A percentile compares a stretch with the other conserved stretches of the same genome.
phyloP scores from a whole-genome alignment of 2,113 vertebrate genomes.

The Rhineura floridana region DNA sequence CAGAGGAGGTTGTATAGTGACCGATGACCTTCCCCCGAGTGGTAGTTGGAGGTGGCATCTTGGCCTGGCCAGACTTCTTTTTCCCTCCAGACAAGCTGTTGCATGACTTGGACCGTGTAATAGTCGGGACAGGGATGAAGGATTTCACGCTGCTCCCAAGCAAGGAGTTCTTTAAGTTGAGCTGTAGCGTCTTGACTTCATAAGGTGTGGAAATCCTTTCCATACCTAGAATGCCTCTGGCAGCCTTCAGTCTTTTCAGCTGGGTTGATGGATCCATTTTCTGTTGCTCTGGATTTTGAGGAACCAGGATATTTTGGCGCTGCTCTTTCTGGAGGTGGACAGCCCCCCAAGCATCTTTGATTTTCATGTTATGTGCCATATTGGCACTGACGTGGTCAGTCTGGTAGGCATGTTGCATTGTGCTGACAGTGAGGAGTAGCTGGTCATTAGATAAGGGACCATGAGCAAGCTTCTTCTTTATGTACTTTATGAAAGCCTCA shows the following conservation, averaged over 20 bases:
- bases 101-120: constrained; percentile 49
- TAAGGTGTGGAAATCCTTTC: constrained; percentile 60
- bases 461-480: constrained; percentile 59
- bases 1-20: constrained; percentile 20
- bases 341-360: constrained; percentile 67
- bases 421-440: constrained; percentile 73
- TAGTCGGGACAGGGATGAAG: constrained; percentile 58
- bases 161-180: constrained; percentile 66
- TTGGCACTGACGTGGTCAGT: constrained; percentile 52
- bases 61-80: neutral
- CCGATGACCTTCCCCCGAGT: neutral
- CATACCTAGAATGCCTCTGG: constrained; percentile 14
- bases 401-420: constrained; percentile 59
- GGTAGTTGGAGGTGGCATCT: neutral
- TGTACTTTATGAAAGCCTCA: constrained; percentile 32
- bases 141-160: constrained; percentile 57
- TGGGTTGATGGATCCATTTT: constrained; percentile 1
- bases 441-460: constrained; percentile 54
- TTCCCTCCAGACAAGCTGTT: neutral
- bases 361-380: constrained; percentile 42
- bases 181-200: constrained; percentile 62
- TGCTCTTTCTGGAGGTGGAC: neutral
- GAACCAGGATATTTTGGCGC: neutral
- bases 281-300: constrained; percentile 3
- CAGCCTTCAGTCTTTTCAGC: constrained; percentile 16